These are phyloP conservation scores for Calidris pygmaea DNA, from an alignment of 2,113 vertebrate species.

Conservation along the genomic window DNA sequence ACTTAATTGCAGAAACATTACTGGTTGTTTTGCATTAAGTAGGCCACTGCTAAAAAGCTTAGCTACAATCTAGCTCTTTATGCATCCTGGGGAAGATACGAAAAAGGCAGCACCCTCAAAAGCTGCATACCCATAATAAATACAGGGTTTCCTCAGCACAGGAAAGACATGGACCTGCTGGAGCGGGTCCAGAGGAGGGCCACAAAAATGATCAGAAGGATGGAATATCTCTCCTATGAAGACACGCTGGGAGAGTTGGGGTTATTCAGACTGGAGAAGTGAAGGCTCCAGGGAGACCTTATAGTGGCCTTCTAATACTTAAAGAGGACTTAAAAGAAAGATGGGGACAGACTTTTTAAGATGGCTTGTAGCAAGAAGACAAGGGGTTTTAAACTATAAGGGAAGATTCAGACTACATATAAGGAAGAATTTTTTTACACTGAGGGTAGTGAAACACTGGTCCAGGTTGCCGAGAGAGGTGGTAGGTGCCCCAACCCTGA, in stretches of 20 bases:
- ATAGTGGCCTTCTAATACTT: background rate
- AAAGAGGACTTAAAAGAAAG: background rate
- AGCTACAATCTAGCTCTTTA: background rate
- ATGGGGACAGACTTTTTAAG: background rate
- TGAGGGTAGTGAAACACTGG: background rate
- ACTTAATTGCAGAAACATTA: background rate
- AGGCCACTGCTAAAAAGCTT: background rate
- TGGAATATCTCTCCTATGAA: background rate
- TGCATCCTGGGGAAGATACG: background rate
- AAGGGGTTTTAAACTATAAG: background rate
- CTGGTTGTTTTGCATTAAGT: background rate
- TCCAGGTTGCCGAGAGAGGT: background rate
- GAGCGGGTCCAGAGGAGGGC: background rate
- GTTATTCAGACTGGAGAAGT: background rate
- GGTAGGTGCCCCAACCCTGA: background rate
- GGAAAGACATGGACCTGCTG: background rate
- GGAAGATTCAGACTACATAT: background rate
- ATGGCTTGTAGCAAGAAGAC: background rate
- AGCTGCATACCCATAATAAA: background rate
- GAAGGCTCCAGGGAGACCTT: background rate
- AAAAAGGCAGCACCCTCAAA: background rate
- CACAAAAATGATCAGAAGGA: background rate
- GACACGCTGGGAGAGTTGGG: background rate
- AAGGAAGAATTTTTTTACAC: background rate
- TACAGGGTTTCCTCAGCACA: background rate